Base-by-base conservation (phyloP, 2,113 vertebrate species). In the Lethenteron camtschaticum region DNA sequence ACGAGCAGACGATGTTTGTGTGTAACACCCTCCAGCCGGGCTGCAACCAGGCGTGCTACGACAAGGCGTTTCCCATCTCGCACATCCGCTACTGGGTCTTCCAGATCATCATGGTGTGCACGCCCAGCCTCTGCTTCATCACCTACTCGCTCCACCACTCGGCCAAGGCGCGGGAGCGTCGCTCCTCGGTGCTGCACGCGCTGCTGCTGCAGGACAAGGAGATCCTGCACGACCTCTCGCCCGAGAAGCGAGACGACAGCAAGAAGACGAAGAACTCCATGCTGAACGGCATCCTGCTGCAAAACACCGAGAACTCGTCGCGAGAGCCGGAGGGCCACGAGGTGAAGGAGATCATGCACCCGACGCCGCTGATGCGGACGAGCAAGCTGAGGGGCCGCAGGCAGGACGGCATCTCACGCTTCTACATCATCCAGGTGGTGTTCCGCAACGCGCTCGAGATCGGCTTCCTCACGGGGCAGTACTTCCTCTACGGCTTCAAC, bases 51-150 rank as follows among this genome's bases (percentile, higher is more conserved):
- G 87, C 87, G 10, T 90, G 87, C 77, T 90, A 90, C 2, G 87
- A 90, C 79, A 81, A 83, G 9, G 87, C 86, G 75, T 90, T 90
- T 75, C 87, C 87, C 73, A 89, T 90, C 74, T 89, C 86, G 0
- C 87, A 90, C 82, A 90, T 90, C 77, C 84, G 87, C 11, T 90
- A 89, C 81, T 90, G 87, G 87, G 87, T 90, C 59, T 89, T 90
- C 76, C 87, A 90, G 80, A 90, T 90, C 78, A 88, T 90, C 70
- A 79, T 90, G 77, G 87, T 90, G 8, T 90, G 87, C 76, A 90
- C 87, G 0, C 87, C 87, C 71, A 90, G 86, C 75, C 83, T 90
- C 71, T 90, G 87, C 79, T 90, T 90, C 77, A 90, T 90, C 78
- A 90, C 87, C 71, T 90, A 90, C 79, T 89, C 86, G 0, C 84